Base-by-base conservation (phyloP, 1,140 invertebrate species). In the Bombus sibiricus region DNA sequence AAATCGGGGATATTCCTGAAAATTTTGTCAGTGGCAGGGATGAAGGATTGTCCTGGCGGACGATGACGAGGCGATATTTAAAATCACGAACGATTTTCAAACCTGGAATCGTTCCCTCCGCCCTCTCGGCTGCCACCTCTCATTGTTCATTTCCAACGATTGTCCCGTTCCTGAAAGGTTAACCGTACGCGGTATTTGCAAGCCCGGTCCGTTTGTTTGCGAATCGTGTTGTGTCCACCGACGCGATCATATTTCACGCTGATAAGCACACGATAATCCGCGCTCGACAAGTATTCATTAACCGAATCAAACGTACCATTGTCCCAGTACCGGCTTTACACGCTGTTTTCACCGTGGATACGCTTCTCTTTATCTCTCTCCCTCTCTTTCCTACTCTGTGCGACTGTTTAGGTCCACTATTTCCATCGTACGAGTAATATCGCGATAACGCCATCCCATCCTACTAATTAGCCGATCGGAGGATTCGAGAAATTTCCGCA, bases 261-360 rank as follows among this genome's bases (percentile, higher is more conserved):
- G 47, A 76, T 59, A 76, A 57, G 74, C 32, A 59, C 47, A n/a
- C 74, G 74, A 59, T 76, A 76, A 76, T 76, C 74, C 47, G 53
- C 47, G 18, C 34, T 34, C 74, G 74, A 76, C 74, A 59, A 76
- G 74, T 76, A 76, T 76, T 76, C 74, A 59, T 76, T 76, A 76
- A 76, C 74, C 74, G 74, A 76, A 76, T 76, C 47, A 76, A 76
- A 76, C 74, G 47, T 32, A 39, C 47, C 74, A 37, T 76, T 76
- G 74, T 76, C 34, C 41, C 43, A 5, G 34, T 10, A 28, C 71
- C 34, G 13, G 74, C 25, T 34, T n/a, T 76, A 37, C 74, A 37
- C 32, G 34, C 34, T 39, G 34, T 53, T 75, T 75, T 75, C 34
- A 8, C 9, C 34, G 47, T 25, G 5, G 37, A 12, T 32, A 34